These are phyloP conservation scores for Hedychridium roseum DNA, from an alignment of 2,888 invertebrate species.

Conservation along the genomic window DNA sequence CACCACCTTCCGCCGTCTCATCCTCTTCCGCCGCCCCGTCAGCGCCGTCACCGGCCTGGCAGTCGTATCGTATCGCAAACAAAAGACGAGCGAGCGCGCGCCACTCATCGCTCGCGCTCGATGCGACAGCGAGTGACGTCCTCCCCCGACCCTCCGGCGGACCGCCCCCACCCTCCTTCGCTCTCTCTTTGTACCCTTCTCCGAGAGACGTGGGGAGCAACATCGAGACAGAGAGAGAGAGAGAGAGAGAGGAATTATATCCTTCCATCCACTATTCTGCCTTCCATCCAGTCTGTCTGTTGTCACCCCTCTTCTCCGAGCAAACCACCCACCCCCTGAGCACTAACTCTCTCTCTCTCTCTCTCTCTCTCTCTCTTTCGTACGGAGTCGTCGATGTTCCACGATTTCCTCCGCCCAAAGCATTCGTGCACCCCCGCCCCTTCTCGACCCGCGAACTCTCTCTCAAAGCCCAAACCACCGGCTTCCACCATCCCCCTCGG, in stretches of 20 bases:
- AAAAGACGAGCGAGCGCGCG: slow-evolving; percentile 61
- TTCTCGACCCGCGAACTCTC: slow-evolving; percentile 24
- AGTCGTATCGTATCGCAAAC: slow-evolving; percentile 60
- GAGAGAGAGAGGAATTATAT: slow-evolving; percentile 22
- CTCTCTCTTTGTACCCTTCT: slow-evolving; percentile 23
- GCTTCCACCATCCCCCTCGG: slow-evolving; percentile 18
- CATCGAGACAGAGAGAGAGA: slow-evolving; percentile 17
- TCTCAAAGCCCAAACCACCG: slow-evolving; percentile 18
- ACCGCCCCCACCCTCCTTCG: slow-evolving; percentile 7
- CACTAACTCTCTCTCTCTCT: slow-evolving; percentile 12
- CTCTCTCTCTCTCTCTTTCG: slow-evolving; percentile 32
- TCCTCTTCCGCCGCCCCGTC: slow-evolving; percentile 19
- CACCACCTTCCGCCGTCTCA: slow-evolving; percentile 14
- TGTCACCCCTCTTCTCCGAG: slow-evolving; percentile 31
- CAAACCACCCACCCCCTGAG: slow-evolving; percentile 16
- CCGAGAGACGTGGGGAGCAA: too few relatives aligned
- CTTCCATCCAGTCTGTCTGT: slow-evolving; percentile 38
- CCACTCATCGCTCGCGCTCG: slow-evolving; percentile 58
- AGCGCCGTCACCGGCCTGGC: slow-evolving; percentile 45
- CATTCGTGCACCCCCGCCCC: too few relatives aligned
- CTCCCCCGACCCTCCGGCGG: slow-evolving; percentile 19
- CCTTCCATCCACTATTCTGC: slow-evolving; percentile 31
- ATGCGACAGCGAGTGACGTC: slow-evolving; percentile 61
- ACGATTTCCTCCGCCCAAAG: slow-evolving; percentile 45
- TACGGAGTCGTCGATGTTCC: too few relatives aligned